These are phyloP conservation scores for Stegodyphus mimosarum DNA, from an alignment of 1,140 invertebrate species.

Conservation along the genomic window DNA sequence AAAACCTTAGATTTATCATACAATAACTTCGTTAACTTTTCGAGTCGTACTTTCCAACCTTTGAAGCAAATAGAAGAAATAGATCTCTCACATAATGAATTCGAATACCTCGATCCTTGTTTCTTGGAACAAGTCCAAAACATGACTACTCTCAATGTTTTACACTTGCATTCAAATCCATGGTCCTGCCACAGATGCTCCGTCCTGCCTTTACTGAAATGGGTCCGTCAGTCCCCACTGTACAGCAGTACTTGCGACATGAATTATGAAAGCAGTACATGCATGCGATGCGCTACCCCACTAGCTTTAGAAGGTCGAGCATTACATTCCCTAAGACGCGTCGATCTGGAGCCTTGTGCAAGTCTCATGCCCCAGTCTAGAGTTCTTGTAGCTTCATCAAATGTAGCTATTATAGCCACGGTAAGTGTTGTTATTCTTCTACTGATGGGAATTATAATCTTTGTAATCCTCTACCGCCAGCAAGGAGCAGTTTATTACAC, in stretches of 20 bases:
- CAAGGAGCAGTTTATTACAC: slow-evolving; percentile 80
- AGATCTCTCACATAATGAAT: slow-evolving; percentile 75
- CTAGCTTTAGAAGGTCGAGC: slow-evolving; percentile 49
- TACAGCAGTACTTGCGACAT: slow-evolving; percentile 65
- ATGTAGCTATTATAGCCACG: slow-evolving; percentile 66
- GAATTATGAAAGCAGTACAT: slow-evolving; percentile 71
- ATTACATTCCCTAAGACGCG: slow-evolving; percentile 54
- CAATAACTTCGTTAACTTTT: slow-evolving; percentile 72
- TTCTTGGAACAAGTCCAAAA: slow-evolving; percentile 69
- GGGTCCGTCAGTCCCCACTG: slow-evolving; percentile 64
- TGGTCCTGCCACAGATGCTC: slow-evolving; percentile 78
- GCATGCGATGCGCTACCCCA: slow-evolving; percentile 63
- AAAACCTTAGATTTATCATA: slow-evolving; percentile 64
- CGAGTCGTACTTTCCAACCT: slow-evolving; percentile 72
- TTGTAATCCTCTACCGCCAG: slow-evolving; percentile 70
- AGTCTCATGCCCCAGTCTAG: slow-evolving; percentile 56
- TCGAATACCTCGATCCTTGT: slow-evolving; percentile 73
- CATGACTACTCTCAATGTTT: slow-evolving; percentile 67
- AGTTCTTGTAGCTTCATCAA: slow-evolving; percentile 59
- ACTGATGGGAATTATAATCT: slow-evolving; percentile 65
- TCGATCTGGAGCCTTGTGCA: slow-evolving; percentile 61
- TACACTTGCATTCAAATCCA: slow-evolving; percentile 73
- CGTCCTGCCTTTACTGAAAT: slow-evolving; percentile 65
- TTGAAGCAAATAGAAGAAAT: slow-evolving; percentile 72
- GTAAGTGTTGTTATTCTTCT: slow-evolving; percentile 67